phyloP scores from a whole-genome alignment of 2,113 vertebrate genomes.

The Paedocypris sp. region DNA sequence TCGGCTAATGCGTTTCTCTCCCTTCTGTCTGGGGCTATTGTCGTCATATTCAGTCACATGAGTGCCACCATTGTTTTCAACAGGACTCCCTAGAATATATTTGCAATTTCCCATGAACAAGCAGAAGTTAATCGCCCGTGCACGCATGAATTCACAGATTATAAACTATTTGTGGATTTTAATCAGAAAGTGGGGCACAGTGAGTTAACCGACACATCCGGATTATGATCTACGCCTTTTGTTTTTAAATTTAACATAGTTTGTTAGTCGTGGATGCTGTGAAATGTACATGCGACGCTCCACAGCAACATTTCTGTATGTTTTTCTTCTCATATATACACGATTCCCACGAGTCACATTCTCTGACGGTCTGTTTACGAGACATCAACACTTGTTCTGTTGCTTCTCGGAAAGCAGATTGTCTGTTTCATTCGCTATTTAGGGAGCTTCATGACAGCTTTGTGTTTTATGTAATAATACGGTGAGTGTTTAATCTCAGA shows the following conservation, averaged over 20 bases:
- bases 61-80: constrained; percentile 37
- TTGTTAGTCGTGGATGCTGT: too few species aligned
- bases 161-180: not conserved
- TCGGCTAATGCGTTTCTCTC: constrained; percentile 39
- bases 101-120: constrained; percentile 25
- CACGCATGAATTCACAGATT: not conserved
- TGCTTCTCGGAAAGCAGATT: constrained; percentile 12
- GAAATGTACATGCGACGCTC: constrained; percentile 18
- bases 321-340: constrained; percentile 5
- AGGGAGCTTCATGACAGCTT: not conserved
- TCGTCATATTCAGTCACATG: constrained; percentile 45
- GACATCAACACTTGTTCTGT: constrained; percentile 23
- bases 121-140: constrained; percentile 17
- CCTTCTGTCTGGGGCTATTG: constrained; percentile 35
- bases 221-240: too few species aligned
- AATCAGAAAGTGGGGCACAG: not conserved
- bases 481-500: constrained; percentile 3
- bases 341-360: constrained; percentile 20
- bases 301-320: constrained; percentile 9
- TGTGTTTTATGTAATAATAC: not conserved
- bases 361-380: not conserved
- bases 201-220: too few species aligned
- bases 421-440: constrained; percentile 8
- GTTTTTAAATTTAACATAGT: too few species aligned
- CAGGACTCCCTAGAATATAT: constrained; percentile 32